Evolutionary conservation across 2,113 vertebrate genomes (phyloP).

Genomic region (Triplophysa rosa): DNA sequence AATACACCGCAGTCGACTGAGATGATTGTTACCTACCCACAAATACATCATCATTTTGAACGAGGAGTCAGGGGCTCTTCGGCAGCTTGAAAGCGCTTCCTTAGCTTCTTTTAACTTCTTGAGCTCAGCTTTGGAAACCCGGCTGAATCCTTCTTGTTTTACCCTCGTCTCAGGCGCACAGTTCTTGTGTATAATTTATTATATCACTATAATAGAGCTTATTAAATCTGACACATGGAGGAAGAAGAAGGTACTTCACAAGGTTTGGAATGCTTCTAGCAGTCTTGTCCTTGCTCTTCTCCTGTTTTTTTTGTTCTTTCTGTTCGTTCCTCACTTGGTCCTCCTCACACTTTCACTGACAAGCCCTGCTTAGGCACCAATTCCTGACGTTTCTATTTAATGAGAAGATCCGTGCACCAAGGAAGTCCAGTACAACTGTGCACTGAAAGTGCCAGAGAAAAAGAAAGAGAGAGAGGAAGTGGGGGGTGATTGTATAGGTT

Average conservation of each 20-base stretch:
- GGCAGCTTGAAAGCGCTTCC: conserved; percentile 78
- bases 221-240: conserved; percentile 73
- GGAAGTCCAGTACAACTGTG: conserved; percentile 73
- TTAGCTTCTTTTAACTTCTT: conserved; percentile 77
- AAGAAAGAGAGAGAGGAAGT: conserved; percentile 25
- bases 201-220: conserved; percentile 71
- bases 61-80: conserved; percentile 73
- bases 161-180: conserved; percentile 65
- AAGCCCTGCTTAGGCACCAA: conserved; percentile 80
- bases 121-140: conserved; percentile 78
- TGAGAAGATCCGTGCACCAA: conserved; percentile 78
- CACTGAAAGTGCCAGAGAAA: conserved; percentile 52
- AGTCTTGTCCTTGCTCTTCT: conserved; percentile 59
- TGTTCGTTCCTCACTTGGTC: conserved; percentile 56
- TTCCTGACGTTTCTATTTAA: conserved; percentile 82
- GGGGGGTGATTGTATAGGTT: conserved; percentile 38
- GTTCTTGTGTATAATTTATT: conserved; percentile 71
- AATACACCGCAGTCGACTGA: not conserved
- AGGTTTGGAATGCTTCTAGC: conserved; percentile 71
- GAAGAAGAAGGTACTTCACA: conserved; percentile 76
- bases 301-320: conserved; percentile 45
- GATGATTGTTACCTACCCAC: conserved; percentile 84
- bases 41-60: conserved; percentile 94
- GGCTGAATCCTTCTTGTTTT: conserved; percentile 62
- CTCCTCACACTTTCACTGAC: conserved; percentile 63